A percentile compares a stretch with the other conserved stretches of the same genome.
phyloP scores from a whole-genome alignment of 2,888 invertebrate genomes.

The Dasysyrphus albostriatus region DNA sequence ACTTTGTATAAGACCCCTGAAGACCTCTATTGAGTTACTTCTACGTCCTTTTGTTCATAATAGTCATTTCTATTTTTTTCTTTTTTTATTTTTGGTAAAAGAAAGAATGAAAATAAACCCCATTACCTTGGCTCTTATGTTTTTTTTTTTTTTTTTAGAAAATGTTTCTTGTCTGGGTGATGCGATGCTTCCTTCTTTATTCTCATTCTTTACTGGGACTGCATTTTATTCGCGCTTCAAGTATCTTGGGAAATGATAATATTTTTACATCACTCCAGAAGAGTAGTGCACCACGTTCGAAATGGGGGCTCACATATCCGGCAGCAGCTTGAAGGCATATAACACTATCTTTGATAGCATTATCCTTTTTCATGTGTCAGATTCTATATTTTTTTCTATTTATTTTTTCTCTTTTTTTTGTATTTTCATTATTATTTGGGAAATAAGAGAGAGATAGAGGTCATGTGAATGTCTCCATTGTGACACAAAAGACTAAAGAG shows the following conservation, averaged over 20 bases:
- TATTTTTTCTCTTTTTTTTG: neutral
- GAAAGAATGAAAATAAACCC: constrained; percentile 21
- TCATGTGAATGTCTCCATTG: constrained; percentile 26
- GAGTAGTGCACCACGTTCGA: constrained; percentile 27
- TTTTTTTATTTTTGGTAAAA: neutral
- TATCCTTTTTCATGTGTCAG: constrained; percentile 39
- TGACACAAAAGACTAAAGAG: constrained; percentile 13
- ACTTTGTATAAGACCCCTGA: neutral
- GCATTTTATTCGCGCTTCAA: constrained; percentile 59
- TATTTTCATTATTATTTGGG: neutral
- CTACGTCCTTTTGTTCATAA: constrained; percentile 9
- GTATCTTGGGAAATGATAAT: constrained; percentile 61
- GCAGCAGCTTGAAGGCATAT: constrained; percentile 5
- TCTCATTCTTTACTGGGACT: constrained; percentile 21
- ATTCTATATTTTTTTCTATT: constrained; percentile 3
- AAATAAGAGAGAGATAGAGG: constrained; percentile 4
- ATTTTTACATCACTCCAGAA: constrained; percentile 42
- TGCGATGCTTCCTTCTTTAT: neutral
- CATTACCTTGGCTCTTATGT: constrained; percentile 2
- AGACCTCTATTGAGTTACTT: constrained; percentile 32
- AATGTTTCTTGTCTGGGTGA: constrained; percentile 9
- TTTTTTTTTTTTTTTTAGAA: neutral
- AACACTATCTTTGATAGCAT: constrained; percentile 24
- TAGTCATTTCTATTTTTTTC: neutral
- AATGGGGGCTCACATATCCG: constrained; percentile 13